A percentile compares a stretch with the other conserved stretches of the same genome.
Evolutionary conservation across 2,888 invertebrate species (phyloP).

Genomic region (Petrolisthes cinctipes): DNA sequence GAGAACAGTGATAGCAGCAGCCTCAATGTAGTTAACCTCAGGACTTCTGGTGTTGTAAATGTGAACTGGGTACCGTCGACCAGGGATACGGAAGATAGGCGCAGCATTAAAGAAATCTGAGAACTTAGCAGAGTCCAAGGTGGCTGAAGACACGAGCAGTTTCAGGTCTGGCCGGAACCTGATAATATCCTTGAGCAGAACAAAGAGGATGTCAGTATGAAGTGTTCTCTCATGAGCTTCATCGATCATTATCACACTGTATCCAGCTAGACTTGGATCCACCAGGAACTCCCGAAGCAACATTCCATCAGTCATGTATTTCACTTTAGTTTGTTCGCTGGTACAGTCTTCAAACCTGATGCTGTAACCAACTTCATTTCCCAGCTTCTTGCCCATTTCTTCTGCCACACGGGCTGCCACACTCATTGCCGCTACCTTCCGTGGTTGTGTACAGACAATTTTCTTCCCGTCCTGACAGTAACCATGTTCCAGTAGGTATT

Average conservation of each 20-base stretch:
- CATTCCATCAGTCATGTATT: conserved; percentile 99
- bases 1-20: conserved; percentile 94
- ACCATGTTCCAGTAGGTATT: conserved; percentile 97
- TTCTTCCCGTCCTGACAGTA: conserved; percentile 74
- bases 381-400: conserved; percentile 96
- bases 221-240: conserved; percentile 99
- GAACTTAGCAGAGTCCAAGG: conserved; percentile 97
- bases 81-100: conserved; percentile 75
- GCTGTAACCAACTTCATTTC: conserved; percentile 77
- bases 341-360: conserved; percentile 99
- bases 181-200: conserved; percentile 91
- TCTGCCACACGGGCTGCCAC: conserved; percentile 97
- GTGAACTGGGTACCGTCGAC: conserved; percentile 93
- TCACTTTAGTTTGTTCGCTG: conserved; percentile 93
- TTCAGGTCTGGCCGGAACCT: conserved; percentile 91
- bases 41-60: conserved; percentile 99
- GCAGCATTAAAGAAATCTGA: conserved; percentile 98
- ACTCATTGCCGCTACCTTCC: conserved; percentile 99
- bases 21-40: conserved; percentile 98
- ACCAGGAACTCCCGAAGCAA: conserved; percentile 95
- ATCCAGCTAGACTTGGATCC: conserved; percentile 94
- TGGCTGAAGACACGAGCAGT: conserved; percentile 96
- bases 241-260: conserved; percentile 98
- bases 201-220: conserved; percentile 98
- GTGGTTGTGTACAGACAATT: conserved; percentile 97